Evolutionary conservation across 1,140 invertebrate genomes (phyloP).

Genomic region (Drosophila sproati): DNA sequence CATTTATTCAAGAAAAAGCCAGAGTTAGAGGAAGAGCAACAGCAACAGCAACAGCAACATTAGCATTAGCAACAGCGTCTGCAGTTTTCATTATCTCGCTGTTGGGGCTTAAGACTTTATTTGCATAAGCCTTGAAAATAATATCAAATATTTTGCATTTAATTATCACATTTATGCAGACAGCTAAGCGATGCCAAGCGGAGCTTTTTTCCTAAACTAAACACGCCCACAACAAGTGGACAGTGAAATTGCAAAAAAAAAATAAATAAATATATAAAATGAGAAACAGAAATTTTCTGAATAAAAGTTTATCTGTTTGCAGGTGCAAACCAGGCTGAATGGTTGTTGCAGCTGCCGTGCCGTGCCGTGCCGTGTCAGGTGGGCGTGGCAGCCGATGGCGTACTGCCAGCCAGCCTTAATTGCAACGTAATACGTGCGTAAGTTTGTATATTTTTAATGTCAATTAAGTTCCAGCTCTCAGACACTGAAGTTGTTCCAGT

Average conservation of each 20-base stretch:
- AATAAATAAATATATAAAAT: conserved; percentile 35
- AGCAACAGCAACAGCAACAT: conserved; percentile 30
- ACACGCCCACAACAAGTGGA: conserved; percentile 36
- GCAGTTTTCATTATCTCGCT: conserved; percentile 72
- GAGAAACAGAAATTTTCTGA: conserved; percentile 43
- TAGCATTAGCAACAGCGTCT: conserved; percentile 40
- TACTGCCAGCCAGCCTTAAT: conserved; percentile 54
- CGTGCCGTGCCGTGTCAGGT: neutral
- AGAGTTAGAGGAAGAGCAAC: neutral
- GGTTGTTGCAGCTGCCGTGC: neutral
- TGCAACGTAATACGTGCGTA: conserved; percentile 74
- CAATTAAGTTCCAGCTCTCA: conserved; percentile 78
- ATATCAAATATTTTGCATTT: conserved; percentile 83
- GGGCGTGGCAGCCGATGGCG: conserved; percentile 20
- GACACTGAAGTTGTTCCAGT: conserved; percentile 64
- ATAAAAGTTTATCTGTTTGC: conserved; percentile 52
- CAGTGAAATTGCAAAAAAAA: neutral
- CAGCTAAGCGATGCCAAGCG: neutral
- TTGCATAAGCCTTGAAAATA: conserved; percentile 80
- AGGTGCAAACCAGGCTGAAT: neutral
- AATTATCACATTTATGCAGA: conserved; percentile 63
- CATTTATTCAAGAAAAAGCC: conserved; percentile 27
- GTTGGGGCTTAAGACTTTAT: conserved; percentile 60
- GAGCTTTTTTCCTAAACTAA: conserved; percentile 37
- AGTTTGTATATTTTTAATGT: conserved; percentile 77